phyloP scores from a whole-genome alignment of 1,140 invertebrate species.

The Nasonia longicornis region DNA sequence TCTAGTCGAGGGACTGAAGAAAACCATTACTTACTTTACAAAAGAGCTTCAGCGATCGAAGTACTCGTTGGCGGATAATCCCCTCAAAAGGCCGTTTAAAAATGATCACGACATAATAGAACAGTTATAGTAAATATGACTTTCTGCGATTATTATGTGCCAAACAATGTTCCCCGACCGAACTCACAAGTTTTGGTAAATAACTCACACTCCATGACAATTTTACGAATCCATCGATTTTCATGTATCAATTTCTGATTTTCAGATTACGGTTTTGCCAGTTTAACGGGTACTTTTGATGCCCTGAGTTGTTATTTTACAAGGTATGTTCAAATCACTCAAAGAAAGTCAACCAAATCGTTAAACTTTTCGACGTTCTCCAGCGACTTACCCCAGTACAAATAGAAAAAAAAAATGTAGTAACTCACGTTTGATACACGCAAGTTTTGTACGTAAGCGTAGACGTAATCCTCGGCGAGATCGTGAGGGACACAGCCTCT shows the following conservation, averaged over 20 bases:
- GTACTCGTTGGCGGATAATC: constrained; percentile 60
- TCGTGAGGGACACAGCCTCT: not conserved
- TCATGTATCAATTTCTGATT: not conserved
- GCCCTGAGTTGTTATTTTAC: not conserved
- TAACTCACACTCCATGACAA: not conserved
- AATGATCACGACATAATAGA: constrained; percentile 68
- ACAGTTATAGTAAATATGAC: constrained; percentile 56
- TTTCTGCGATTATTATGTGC: constrained; percentile 8
- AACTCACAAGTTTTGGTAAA: not conserved
- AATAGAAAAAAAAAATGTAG: not conserved
- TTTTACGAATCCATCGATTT: not conserved
- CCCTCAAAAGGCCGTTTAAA: constrained; percentile 59
- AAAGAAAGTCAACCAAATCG: not conserved
- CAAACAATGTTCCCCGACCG: constrained; percentile 23
- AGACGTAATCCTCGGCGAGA: not conserved
- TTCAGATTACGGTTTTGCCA: not conserved
- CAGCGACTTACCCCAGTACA: not conserved
- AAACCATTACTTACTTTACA: constrained; percentile 92
- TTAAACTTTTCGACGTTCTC: not conserved
- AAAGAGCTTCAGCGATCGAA: constrained; percentile 82
- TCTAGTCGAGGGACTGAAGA: constrained; percentile 84
- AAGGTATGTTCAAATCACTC: not conserved
- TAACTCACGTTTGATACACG: not conserved
- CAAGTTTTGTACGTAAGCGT: not conserved
- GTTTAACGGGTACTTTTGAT: not conserved